Conservation (phyloP, 1,140 invertebrate genomes). For the Bombus balteatus region DNA sequence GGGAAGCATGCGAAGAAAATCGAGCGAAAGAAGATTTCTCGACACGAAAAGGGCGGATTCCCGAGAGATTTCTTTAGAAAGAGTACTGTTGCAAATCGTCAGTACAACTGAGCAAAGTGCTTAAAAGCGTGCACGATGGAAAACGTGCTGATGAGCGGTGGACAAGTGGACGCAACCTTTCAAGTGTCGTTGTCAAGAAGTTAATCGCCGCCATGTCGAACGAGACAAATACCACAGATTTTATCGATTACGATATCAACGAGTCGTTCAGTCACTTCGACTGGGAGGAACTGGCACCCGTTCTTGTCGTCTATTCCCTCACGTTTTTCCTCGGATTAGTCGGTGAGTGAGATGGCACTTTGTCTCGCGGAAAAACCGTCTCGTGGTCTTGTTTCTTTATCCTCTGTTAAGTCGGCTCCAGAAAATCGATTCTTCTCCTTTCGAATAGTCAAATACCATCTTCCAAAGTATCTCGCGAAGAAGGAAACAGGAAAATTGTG, state of each 20-base stretch:
- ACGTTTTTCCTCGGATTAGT: conserved; percentile 86
- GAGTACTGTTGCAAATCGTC: not conserved
- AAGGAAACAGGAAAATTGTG: no score
- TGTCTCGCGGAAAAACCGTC: no score
- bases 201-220: conserved; percentile 52
- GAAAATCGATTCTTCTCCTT: no score
- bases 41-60: not conserved
- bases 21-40: not conserved
- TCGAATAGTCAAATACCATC: no score
- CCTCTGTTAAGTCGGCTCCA: no score
- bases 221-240: conserved; percentile 65
- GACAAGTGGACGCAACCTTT: conserved; percentile 2
- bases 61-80: no score
- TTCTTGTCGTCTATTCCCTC: conserved; percentile 85
- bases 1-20: not conserved
- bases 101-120: not conserved
- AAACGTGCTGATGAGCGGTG: conserved; percentile 8
- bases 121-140: not conserved
- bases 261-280: conserved; percentile 79
- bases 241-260: conserved; percentile 80
- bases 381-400: not conserved
- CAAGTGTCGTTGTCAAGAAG: conserved; percentile 36
- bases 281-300: conserved; percentile 85
- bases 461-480: no score
- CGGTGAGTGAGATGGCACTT: conserved; percentile 81